Evolutionary conservation across 2,888 invertebrate genomes (phyloP), one percentile per base, ranked within the genome.

Genomic region (Lasioglossum pauxillum): DNA sequence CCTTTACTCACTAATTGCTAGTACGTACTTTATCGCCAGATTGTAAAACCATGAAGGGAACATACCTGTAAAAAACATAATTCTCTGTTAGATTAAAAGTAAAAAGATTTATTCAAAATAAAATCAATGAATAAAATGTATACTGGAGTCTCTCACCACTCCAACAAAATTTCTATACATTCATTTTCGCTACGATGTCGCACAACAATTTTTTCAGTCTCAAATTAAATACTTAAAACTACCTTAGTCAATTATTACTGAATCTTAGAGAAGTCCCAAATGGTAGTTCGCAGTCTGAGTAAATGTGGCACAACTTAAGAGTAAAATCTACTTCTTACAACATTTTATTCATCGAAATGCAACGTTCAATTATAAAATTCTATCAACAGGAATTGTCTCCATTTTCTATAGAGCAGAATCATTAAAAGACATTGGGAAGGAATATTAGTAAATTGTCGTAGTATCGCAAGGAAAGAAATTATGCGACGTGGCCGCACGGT

Each of bases 401-500:
- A 12, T 60, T 60, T 60, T 27, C 12, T 12, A 27, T 27, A 27
- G 23, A 38, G 19, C 16, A 23, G 5, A 35, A 72, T 82, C 46
- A 23, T 12, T 16, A 19, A 23, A 38, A 44, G 44, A n/a, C 8
- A 23, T 23, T 23, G 8, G 23, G 8, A 5, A 31, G 10, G 60
- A 80, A 60, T 80, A 74, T 74, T 74, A 67, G 35, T 69, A 80
- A 84, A 64, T n/a, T 27, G 27, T 10, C 38, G 14, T 31, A 16
- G 41, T 14, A 67, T 46, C 35, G 67, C 67, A 35, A 80, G 79
- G 57, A 69, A 83, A 74, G 71, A 67, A 73, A 80, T 84, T 69
- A 71, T 60, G 69, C 76, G 57, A 60, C 53, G 44, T 14, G 53
- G 16, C 53, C 53, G 44, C n/a, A 77, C 76, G 72, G 75, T 81